Evolutionary conservation across 2,888 invertebrate species (phyloP), one percentile per base, ranked within the genome.

Genomic region (Caenorhabditis virilis): DNA sequence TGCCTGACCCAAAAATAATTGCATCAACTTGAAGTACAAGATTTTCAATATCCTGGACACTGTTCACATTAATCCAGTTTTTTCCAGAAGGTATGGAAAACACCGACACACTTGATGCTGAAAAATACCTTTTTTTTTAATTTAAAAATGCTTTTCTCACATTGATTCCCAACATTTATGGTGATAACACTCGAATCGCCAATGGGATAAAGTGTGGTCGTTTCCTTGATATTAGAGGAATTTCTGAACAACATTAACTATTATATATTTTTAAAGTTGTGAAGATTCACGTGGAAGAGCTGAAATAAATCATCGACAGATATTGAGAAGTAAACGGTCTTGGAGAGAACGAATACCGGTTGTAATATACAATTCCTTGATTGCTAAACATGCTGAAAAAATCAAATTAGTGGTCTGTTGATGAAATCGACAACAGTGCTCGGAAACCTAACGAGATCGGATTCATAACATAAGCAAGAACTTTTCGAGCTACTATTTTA

Each of bases 241-340:
- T 60, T 43, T 3, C 60, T 60, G 53, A 22, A 53, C 47, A 1
- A 22, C n/a, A 23, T 22, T 9, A 23, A 13, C 6, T 36, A 15
- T 25, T 9, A 42, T 2, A 26, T 15, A 41, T 39, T 15, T 16
- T 11, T 25, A n/a, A 13, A 16, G 3, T 26, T 45, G 22, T 15
- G n/a, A 15, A 9, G 0, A 27, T 47, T 36, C 9, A 61, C 61
- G 55, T 61, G 2, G 55, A 55, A 27, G 61, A 27, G 16, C 51
- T 55, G 35, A 61, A 61, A 25, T 47, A 55, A 16, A 61, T 47
- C 61, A 61, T 55, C n/a, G 61, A 61, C 11, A 61, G 22, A 20
- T 51, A 61, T 13, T 38, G n/a, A 6, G 61, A 55, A n/a, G 27
- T 46, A 42, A 61, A 61, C 4, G 61, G 61, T 13, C 61, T 16